These are phyloP conservation scores for Caenorhabditis latens DNA, from an alignment of 1,140 invertebrate species.

Conservation along the genomic window DNA sequence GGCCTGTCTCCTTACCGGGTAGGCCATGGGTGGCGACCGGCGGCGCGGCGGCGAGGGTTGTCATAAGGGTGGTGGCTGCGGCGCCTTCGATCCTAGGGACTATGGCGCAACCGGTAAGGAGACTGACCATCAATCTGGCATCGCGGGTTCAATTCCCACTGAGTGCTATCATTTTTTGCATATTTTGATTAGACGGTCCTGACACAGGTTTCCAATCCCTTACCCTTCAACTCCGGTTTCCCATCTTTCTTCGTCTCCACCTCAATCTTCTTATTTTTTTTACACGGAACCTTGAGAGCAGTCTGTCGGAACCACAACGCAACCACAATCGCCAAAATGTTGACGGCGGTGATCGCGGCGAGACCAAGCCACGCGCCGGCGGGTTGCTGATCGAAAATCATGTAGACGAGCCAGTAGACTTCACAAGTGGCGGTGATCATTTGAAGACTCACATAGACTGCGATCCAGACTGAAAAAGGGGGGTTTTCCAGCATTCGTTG, in stretches of 20 bases:
- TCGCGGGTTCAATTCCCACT: too few relatives aligned
- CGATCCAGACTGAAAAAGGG: constrained; percentile 27
- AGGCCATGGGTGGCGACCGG: too few relatives aligned
- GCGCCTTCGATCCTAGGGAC: too few relatives aligned
- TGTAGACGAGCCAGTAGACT: constrained; percentile 33
- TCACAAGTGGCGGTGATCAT: constrained; percentile 14
- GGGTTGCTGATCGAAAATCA: constrained; percentile 33
- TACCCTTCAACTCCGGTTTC: constrained; percentile 20
- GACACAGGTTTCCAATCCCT: too few relatives aligned
- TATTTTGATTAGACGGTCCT: too few relatives aligned
- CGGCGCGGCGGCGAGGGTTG: too few relatives aligned
- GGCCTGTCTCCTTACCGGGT: too few relatives aligned
- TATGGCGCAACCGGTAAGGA: too few relatives aligned
- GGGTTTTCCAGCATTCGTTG: too few relatives aligned
- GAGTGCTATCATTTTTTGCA: not conserved
- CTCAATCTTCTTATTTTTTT: not conserved
- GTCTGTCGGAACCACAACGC: constrained; percentile 3
- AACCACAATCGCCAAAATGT: not conserved
- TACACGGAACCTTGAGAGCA: constrained; percentile 4
- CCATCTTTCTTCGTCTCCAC: not conserved
- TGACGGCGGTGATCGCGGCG: not conserved
- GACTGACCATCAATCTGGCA: too few relatives aligned
- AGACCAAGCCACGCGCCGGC: not conserved
- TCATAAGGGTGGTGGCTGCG: too few relatives aligned
- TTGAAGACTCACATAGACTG: constrained; percentile 27